Conservation (phyloP, 2,797 vertebrate species). For the Paratrypauchen microcephalus region DNA sequence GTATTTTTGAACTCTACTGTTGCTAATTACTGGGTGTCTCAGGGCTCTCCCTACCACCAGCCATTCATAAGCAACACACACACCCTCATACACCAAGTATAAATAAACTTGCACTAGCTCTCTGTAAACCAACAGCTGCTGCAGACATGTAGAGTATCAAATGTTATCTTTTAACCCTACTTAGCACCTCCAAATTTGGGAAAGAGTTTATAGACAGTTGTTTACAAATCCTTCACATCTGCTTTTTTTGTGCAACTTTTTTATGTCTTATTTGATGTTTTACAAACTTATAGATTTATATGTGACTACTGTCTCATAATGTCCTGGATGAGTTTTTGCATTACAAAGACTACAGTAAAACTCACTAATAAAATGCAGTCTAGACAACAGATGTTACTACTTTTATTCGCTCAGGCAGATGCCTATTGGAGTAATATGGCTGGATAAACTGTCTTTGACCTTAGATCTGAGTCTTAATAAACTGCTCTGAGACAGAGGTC, state of each 20-base stretch:
- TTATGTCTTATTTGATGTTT: constrained; percentile 14
- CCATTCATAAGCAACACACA: constrained; percentile 51
- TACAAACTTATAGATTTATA: constrained; percentile 8
- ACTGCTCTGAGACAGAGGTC: background rate
- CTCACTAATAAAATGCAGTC: constrained; percentile 49
- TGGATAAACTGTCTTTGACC: background rate
- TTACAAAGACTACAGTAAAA: constrained; percentile 33
- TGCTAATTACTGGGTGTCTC: constrained; percentile 37
- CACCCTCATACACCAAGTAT: constrained; percentile 26
- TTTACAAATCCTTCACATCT: background rate
- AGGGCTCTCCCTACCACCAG: constrained; percentile 47
- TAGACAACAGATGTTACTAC: constrained; percentile 34
- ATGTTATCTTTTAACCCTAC: constrained; percentile 21
- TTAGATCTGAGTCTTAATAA: constrained; percentile 12
- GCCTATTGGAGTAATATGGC: background rate
- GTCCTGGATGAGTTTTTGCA: constrained; percentile 15
- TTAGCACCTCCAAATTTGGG: constrained; percentile 15
- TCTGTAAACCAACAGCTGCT: constrained; percentile 54
- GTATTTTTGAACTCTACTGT: constrained; percentile 30
- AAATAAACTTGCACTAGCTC: constrained; percentile 26
- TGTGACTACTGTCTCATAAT: background rate
- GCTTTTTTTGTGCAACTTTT: background rate
- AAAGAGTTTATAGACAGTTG: constrained; percentile 1
- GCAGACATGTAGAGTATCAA: constrained; percentile 20
- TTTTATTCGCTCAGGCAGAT: constrained; percentile 5